Conservation (phyloP, 2,113 vertebrate species). For the Saiga tatarica region DNA sequence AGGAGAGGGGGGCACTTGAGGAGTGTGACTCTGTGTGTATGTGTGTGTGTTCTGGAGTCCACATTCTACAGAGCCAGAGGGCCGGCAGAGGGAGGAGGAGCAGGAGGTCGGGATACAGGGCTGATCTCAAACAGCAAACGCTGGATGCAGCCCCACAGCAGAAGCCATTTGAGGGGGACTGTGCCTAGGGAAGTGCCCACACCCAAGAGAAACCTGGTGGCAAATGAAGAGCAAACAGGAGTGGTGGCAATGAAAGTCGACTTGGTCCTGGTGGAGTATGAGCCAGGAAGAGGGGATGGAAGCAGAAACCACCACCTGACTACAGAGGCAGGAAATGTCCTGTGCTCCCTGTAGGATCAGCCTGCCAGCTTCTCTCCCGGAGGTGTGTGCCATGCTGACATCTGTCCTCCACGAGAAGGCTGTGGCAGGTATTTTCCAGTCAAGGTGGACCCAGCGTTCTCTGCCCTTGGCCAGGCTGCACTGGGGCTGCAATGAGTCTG, state of each 20-base stretch:
- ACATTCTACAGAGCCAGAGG: neutral
- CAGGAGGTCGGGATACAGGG: neutral
- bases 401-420: neutral
- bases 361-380: neutral
- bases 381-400: rapidly evolving
- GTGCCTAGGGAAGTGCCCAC: rapidly evolving
- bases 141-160: neutral
- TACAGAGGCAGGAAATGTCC: neutral
- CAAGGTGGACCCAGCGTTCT: neutral
- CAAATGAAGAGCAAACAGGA: neutral
- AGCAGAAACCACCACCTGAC: too few species aligned
- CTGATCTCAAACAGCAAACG: neutral
- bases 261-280: neutral
- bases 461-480: neutral
- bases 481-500: neutral
- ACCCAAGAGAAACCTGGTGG: neutral
- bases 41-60: neutral
- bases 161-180: neutral
- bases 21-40: neutral
- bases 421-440: neutral
- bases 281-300: neutral
- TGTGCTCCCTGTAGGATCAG: rapidly evolving
- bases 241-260: neutral
- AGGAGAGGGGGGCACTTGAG: rapidly evolving
- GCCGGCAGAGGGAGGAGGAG: neutral